These are phyloP conservation scores for Dryobates pubescens DNA, from an alignment of 2,797 vertebrate species.

Conservation along the genomic window DNA sequence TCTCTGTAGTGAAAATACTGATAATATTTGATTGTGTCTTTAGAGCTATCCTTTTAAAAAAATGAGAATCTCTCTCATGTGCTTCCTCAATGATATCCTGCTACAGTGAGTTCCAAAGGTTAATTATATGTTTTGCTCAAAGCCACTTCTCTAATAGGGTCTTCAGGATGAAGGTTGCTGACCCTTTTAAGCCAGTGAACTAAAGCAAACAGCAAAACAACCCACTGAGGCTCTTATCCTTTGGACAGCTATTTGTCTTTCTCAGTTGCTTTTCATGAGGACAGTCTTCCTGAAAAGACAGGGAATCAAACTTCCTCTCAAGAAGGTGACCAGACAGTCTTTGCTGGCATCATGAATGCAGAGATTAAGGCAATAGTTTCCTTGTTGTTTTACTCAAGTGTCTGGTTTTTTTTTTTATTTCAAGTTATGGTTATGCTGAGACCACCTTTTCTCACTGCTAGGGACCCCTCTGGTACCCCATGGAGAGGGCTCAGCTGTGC, in stretches of 20 bases:
- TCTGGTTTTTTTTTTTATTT: background rate
- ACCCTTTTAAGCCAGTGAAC: slow-evolving; percentile 56
- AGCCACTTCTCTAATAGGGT: slow-evolving; percentile 42
- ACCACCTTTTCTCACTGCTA: background rate
- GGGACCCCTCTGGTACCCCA: background rate
- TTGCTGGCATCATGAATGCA: background rate
- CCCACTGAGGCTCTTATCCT: background rate
- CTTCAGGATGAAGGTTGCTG: slow-evolving; percentile 11
- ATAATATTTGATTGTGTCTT: background rate
- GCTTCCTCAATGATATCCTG: slow-evolving; percentile 40
- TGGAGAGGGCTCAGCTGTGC: background rate
- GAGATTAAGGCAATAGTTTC: background rate
- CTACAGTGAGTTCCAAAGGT: slow-evolving; percentile 40
- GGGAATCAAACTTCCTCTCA: background rate
- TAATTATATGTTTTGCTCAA: slow-evolving; percentile 57
- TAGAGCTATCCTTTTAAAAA: background rate
- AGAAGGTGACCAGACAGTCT: background rate
- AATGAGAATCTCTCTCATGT: background rate
- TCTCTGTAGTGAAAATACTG: background rate
- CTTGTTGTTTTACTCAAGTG: background rate
- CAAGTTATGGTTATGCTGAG: background rate
- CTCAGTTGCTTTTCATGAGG: background rate
- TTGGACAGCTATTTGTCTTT: background rate
- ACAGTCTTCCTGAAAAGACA: background rate
- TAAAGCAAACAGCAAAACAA: slow-evolving; percentile 50